Evolutionary conservation across 2,888 invertebrate species (phyloP).

Genomic region (Pharmacophagus antenor): DNA sequence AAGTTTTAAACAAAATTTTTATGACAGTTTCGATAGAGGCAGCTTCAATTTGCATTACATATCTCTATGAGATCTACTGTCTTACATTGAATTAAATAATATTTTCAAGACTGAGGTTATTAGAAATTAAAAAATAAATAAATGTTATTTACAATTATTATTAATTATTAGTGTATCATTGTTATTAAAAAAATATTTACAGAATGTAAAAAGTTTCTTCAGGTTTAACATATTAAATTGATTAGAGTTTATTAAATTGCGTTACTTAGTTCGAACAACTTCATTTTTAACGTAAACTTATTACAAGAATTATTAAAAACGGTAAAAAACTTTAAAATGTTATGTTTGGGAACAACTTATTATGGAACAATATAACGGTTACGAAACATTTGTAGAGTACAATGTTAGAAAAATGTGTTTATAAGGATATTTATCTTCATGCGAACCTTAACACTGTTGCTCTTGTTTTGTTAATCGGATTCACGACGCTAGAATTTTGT

Average conservation of each 20-base stretch:
- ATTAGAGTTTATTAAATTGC: too few species aligned
- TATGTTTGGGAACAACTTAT: background rate
- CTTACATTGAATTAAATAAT: background rate
- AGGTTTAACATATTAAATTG: too few species aligned
- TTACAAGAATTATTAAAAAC: too few species aligned
- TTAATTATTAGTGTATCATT: too few species aligned
- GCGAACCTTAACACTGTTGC: slow-evolving; percentile 2
- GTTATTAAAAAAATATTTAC: too few species aligned
- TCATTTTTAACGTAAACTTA: too few species aligned
- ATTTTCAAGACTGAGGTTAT: background rate
- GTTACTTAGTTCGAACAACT: too few species aligned
- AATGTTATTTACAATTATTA: too few species aligned
- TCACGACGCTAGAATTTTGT: slow-evolving; percentile 43
- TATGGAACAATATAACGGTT: background rate
- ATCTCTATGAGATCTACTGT: background rate
- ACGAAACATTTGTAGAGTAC: background rate
- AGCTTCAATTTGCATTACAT: background rate
- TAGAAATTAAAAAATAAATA: background rate
- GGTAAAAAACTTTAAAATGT: too few species aligned
- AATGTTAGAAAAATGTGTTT: background rate
- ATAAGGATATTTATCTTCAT: slow-evolving; percentile 3
- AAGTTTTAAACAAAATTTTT: slow-evolving; percentile 10
- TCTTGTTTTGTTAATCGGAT: slow-evolving; percentile 26
- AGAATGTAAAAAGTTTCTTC: too few species aligned
- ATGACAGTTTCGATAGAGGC: slow-evolving; percentile 3